Evolutionary conservation across 2,113 vertebrate genomes (phyloP), one percentile per base, ranked within the genome.

Genomic region (Phyllopteryx taeniolatus): DNA sequence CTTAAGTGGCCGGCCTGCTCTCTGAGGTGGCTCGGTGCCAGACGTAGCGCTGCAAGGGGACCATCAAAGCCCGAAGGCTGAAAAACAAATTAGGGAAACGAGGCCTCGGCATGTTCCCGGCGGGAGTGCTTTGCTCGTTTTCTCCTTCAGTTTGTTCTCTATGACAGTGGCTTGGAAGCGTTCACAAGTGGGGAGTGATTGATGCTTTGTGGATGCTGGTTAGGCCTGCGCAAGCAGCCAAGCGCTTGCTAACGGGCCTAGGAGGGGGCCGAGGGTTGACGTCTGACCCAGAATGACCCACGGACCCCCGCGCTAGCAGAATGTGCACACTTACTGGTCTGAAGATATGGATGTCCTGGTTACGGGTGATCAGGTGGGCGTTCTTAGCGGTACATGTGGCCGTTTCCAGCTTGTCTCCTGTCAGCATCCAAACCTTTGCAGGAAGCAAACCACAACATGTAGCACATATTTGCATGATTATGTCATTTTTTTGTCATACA

Each of bases 321-420:
- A 47, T 22, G 9, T 17, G 22, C 79, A 72, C 8, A 90, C 95
- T 93, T 88, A 98, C 96, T 59, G 95, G 87, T 88, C 96, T 94
- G 79, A 99, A 99, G 69, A 96, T 85, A 14, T 99, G 96, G 88
- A 99, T 94, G 90, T 99, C 96, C 68, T 99, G 97, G 77, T 91
- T 97, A 72, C 97, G 94, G 76, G 97, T 98, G 85, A 99, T 96
- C 88, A 99, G 92, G 81, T 98, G 97, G 0, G 97, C 97, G 0
- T 99, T 99, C 91, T 99, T 99, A 11, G 97, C 97, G 0, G 97
- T 98, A 90, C 97, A 99, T 0, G 96, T 99, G 63, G 97, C 97
- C 0, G 97, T 99, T 91, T 99, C 97, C 54, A 99, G 89, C 87
- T 99, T 99, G 90, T 99, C 97, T 74, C 97, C 97, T 0, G 97